phyloP scores from a whole-genome alignment of 2,797 vertebrate species.

The Taenioides sp. region DNA sequence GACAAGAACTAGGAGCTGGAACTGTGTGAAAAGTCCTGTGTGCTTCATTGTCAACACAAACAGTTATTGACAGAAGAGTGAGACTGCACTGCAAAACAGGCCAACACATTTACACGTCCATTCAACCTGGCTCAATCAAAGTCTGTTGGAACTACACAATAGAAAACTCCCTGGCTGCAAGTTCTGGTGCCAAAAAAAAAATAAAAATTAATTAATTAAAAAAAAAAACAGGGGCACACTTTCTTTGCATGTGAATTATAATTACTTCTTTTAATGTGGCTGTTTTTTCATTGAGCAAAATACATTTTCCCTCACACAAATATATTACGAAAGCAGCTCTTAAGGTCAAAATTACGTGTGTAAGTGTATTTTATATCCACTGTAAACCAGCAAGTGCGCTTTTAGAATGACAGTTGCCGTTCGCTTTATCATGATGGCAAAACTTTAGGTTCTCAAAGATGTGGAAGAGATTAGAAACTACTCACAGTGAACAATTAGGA shows the following conservation, averaged over 20 bases:
- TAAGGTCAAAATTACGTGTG: no score
- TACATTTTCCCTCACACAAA: no score
- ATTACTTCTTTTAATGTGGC: background rate
- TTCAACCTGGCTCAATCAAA: background rate
- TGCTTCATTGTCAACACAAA: slow-evolving; percentile 2
- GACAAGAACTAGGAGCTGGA: slow-evolving; percentile 5
- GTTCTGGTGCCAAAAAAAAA: background rate
- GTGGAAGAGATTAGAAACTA: no score
- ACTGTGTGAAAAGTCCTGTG: background rate
- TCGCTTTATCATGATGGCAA: no score
- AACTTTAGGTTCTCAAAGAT: no score
- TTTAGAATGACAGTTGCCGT: no score
- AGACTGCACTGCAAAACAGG: background rate
- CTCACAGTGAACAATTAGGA: no score
- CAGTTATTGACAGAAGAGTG: background rate
- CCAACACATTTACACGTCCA: background rate
- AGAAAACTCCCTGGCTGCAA: background rate
- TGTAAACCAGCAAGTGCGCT: no score
- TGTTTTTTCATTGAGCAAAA: no score
- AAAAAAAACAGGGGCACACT: background rate
- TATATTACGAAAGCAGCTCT: no score
- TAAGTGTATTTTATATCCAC: no score
- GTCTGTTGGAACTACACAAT: background rate
- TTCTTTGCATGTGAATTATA: background rate
- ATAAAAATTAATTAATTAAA: background rate